phyloP scores from a whole-genome alignment of 2,888 invertebrate genomes.

The Hoplodrina blanda region DNA sequence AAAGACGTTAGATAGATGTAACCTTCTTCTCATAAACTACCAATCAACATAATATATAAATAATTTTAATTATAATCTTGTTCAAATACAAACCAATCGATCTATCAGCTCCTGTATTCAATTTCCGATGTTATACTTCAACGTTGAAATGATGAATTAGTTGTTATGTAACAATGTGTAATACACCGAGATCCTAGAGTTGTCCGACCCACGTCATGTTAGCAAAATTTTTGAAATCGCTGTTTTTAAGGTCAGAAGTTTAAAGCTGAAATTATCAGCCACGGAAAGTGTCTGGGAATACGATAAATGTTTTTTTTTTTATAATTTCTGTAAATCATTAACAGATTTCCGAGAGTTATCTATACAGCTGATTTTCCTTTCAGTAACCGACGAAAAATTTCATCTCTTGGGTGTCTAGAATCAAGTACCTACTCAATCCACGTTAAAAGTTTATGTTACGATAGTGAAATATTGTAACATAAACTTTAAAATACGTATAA shows the following conservation, averaged over 20 bases:
- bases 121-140: constrained; percentile 42
- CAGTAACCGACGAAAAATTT: no score
- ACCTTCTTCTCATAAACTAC: constrained; percentile 26
- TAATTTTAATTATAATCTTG: constrained; percentile 43
- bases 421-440: no score
- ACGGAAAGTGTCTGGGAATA: background rate
- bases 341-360: no score
- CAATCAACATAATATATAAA: constrained; percentile 47
- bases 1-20: constrained; percentile 35
- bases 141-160: constrained; percentile 35
- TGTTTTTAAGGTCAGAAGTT: background rate
- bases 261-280: background rate
- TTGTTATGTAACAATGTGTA: constrained; percentile 14
- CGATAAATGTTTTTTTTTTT: no score
- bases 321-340: no score
- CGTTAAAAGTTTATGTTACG: no score
- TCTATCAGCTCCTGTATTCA: constrained; percentile 36
- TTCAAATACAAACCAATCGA: constrained; percentile 32
- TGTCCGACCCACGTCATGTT: background rate
- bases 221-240: background rate
- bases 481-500: no score
- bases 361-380: no score
- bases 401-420: no score
- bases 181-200: background rate
- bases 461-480: no score